Evolutionary conservation across 2,888 invertebrate species (phyloP).

Genomic region (Automeris io): DNA sequence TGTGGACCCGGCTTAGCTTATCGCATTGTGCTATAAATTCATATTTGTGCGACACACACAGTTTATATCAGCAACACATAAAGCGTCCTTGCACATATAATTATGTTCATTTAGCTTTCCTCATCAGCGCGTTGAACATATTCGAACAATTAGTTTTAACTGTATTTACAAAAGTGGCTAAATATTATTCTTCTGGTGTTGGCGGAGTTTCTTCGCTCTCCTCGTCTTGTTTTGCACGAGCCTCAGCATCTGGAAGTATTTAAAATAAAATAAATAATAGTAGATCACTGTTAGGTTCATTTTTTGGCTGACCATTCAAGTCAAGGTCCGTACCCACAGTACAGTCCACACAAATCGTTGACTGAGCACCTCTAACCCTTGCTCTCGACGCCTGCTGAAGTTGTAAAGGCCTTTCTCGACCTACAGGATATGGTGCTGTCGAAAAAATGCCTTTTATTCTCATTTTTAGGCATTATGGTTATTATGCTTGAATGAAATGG

Average conservation of each 20-base stretch:
- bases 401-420: too few species aligned
- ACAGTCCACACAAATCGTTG: too few species aligned
- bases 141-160: constrained; percentile 62
- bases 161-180: constrained; percentile 72
- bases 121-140: constrained; percentile 58
- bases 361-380: too few species aligned
- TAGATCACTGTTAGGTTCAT: too few species aligned
- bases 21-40: constrained; percentile 50
- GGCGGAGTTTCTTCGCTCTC: constrained; percentile 47
- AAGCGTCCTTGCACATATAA: constrained; percentile 33
- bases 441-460: too few species aligned
- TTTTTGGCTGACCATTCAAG: too few species aligned
- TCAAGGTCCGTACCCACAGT: too few species aligned
- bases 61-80: constrained; percentile 31
- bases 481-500: too few species aligned
- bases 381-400: too few species aligned
- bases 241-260: constrained; percentile 70
- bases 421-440: too few species aligned
- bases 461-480: too few species aligned
- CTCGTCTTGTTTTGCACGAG: constrained; percentile 68
- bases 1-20: too few species aligned
- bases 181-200: constrained; percentile 71
- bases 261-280: background rate
- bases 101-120: constrained; percentile 41
- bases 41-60: constrained; percentile 54